Conservation (phyloP, 2,888 invertebrate species). For the Scaptomyza polygonia region DNA sequence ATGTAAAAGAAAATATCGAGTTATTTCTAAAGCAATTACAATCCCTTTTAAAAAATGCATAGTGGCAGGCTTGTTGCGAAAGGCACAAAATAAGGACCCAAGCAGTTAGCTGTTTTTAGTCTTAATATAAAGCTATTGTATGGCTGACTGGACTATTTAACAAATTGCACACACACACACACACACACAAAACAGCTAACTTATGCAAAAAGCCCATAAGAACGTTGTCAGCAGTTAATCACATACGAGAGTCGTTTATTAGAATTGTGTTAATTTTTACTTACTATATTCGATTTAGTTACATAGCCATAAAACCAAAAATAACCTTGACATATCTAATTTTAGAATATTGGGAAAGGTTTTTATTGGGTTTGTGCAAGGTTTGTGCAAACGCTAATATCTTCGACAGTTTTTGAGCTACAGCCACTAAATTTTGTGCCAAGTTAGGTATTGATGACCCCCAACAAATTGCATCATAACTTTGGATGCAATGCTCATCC, state of each 20-base stretch:
- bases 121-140: slow-evolving; percentile 44
- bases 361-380: no score
- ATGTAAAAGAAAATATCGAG: slow-evolving; percentile 22
- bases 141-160: slow-evolving; percentile 6
- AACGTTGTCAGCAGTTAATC: slow-evolving; percentile 52
- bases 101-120: slow-evolving; percentile 7
- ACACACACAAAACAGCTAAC: slow-evolving; percentile 51
- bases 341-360: no score
- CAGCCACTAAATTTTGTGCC: no score
- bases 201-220: slow-evolving; percentile 64
- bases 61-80: slow-evolving; percentile 15
- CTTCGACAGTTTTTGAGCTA: no score
- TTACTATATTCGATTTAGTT: no score
- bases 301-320: no score
- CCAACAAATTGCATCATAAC: no score
- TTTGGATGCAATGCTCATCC: no score
- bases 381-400: no score
- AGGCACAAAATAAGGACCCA: background rate
- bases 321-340: no score
- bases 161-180: slow-evolving; percentile 38
- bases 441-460: no score
- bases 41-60: slow-evolving; percentile 56
- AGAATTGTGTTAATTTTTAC: background rate
- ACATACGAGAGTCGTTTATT: slow-evolving; percentile 40
- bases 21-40: slow-evolving; percentile 64